Percentiles rank a stretch among this genome's conserved stretches.
Evolutionary conservation across 2,797 vertebrate genomes (phyloP).

Genomic region (Acanthurus lineatus): DNA sequence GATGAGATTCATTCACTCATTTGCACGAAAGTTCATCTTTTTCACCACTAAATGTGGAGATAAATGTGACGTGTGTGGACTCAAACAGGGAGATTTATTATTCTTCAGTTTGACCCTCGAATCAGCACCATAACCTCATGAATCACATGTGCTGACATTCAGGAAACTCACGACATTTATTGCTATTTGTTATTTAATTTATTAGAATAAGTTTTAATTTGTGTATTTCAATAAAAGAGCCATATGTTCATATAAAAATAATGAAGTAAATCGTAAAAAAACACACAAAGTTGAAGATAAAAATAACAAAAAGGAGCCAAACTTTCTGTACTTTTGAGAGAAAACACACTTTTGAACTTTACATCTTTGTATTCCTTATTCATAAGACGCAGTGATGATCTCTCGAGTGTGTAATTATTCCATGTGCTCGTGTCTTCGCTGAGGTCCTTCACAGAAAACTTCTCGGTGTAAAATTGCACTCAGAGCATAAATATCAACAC

Average conservation of each 20-base stretch:
- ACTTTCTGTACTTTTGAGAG: neutral
- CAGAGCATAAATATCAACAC: conserved; percentile 52
- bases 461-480: conserved; percentile 30
- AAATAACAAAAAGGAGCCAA: neutral
- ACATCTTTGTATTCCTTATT: neutral
- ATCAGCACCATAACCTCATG: neutral
- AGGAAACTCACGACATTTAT: neutral
- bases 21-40: conserved; percentile 4
- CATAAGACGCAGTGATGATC: conserved; percentile 1
- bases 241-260: neutral
- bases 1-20: conserved; percentile 12
- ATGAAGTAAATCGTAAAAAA: neutral
- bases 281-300: neutral
- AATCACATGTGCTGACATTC: neutral
- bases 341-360: neutral
- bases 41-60: neutral
- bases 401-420: conserved; percentile 46
- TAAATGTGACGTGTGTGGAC: neutral
- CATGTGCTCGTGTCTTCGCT: conserved; percentile 19
- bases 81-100: neutral
- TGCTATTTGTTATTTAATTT: too few relatives aligned
- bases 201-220: too few relatives aligned
- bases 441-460: conserved; percentile 17
- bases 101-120: neutral
- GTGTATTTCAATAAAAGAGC: too few relatives aligned